These are phyloP conservation scores for Sebastes flavidus DNA, from an alignment of 2,797 vertebrate species.

Conservation along the genomic window DNA sequence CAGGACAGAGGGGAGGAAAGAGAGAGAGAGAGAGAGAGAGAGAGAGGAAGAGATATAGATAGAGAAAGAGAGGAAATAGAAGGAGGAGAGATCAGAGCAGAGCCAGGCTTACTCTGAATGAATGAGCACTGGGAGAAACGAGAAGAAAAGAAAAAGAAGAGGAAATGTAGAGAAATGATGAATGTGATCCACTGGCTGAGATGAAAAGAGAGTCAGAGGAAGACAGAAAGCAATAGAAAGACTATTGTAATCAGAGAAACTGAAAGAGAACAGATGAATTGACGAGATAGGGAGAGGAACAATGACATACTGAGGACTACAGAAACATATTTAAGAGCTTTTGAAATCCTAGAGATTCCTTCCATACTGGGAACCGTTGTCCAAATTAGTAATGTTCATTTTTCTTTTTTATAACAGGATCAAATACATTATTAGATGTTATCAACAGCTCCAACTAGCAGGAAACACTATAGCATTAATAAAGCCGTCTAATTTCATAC, in stretches of 20 bases:
- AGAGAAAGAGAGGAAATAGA: not conserved
- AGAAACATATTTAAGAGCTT: not conserved
- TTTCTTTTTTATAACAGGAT: not conserved
- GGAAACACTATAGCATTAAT: not conserved
- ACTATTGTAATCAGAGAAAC: not conserved
- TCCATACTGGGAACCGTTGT: not conserved
- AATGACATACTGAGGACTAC: not conserved
- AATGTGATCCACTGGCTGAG: constrained; percentile 3
- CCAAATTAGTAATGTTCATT: not conserved
- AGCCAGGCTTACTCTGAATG: not conserved
- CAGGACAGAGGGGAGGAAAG: constrained; percentile 56
- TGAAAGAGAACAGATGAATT: not conserved
- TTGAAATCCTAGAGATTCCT: not conserved
- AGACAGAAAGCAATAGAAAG: not conserved
- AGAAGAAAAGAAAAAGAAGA: constrained; percentile 24
- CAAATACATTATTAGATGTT: not conserved
- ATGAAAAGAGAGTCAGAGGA: constrained; percentile 2
- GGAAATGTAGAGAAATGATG: constrained; percentile 31
- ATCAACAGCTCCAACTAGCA: not conserved
- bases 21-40: constrained; percentile 22
- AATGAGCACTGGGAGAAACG: constrained; percentile 23
- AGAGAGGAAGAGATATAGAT: not conserved
- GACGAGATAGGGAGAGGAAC: not conserved
- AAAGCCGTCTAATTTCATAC: not conserved
- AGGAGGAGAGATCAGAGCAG: not conserved